These are phyloP conservation scores for Prunella strophiata DNA, from an alignment of 2,797 vertebrate species.

Conservation along the genomic window DNA sequence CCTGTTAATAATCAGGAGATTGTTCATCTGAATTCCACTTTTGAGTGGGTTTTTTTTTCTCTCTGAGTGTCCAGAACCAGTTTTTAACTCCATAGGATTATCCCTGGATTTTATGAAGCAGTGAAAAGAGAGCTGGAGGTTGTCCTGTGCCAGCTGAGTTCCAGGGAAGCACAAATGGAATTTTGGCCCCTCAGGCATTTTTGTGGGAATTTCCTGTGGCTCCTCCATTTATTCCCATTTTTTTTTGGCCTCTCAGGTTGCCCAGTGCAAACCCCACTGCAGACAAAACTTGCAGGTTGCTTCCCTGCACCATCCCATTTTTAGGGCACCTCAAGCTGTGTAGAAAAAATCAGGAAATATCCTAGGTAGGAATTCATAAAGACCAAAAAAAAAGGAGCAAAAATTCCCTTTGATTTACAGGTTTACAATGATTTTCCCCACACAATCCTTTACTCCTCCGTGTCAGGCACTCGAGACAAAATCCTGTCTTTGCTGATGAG, in stretches of 20 bases:
- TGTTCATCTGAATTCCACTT: not conserved
- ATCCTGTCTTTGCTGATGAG: not conserved
- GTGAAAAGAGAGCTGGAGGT: not conserved
- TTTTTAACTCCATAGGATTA: not conserved
- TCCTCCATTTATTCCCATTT: rapidly evolving
- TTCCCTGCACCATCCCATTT: not conserved
- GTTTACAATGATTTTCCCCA: not conserved
- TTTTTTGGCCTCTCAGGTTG: not conserved
- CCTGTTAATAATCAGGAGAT: not conserved
- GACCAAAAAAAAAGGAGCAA: not conserved
- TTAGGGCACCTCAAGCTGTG: not conserved
- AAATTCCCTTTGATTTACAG: not conserved
- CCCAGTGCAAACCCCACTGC: not conserved
- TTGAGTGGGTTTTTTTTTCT: rapidly evolving
- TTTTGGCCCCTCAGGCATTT: not conserved
- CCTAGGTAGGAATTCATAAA: not conserved
- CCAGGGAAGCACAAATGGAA: not conserved
- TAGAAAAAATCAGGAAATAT: not conserved
- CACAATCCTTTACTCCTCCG: not conserved
- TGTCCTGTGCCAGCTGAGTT: not conserved
- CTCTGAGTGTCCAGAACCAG: not conserved
- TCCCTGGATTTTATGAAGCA: not conserved
- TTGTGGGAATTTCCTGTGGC: not conserved
- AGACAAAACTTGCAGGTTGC: not conserved
- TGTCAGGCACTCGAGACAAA: not conserved